A percentile compares a stretch with the other conserved stretches of the same genome.
Conservation (phyloP, 2,113 vertebrate genomes). For the Bos indicus region DNA sequence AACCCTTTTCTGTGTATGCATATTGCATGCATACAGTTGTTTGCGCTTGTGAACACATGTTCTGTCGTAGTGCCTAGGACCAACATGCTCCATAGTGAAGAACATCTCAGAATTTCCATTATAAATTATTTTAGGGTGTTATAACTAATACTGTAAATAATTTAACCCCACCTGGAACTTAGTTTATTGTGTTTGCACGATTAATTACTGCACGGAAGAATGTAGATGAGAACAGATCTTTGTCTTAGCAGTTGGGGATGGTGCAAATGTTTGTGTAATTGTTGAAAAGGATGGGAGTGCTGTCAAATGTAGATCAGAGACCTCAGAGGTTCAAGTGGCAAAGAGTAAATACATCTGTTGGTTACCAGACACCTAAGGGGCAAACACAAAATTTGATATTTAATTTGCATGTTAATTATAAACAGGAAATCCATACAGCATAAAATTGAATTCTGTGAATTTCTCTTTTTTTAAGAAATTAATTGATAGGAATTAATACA, state of each 20-base stretch:
- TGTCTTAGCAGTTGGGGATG: background rate
- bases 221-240: background rate
- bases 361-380: background rate
- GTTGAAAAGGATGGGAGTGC: background rate
- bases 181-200: conserved; percentile 45
- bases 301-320: background rate
- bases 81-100: conserved; percentile 48
- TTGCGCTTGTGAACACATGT: conserved; percentile 44
- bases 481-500: background rate
- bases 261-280: background rate
- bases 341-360: background rate
- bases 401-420: background rate
- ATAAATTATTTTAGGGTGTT: conserved; percentile 68
- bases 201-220: conserved; percentile 24
- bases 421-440: background rate
- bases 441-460: background rate
- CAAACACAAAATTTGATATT: background rate
- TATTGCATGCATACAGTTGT: conserved; percentile 48
- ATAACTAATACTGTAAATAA: conserved; percentile 62
- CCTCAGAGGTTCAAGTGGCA: background rate
- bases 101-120: conserved; percentile 69
- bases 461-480: background rate
- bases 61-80: conserved; percentile 25
- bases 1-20: conserved; percentile 68
- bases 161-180: conserved; percentile 15